Conservation (phyloP, 30 jellyfish, hydroid and myxozoan genomes). For the Aurelia aurita complex sp. Pacific region DNA sequence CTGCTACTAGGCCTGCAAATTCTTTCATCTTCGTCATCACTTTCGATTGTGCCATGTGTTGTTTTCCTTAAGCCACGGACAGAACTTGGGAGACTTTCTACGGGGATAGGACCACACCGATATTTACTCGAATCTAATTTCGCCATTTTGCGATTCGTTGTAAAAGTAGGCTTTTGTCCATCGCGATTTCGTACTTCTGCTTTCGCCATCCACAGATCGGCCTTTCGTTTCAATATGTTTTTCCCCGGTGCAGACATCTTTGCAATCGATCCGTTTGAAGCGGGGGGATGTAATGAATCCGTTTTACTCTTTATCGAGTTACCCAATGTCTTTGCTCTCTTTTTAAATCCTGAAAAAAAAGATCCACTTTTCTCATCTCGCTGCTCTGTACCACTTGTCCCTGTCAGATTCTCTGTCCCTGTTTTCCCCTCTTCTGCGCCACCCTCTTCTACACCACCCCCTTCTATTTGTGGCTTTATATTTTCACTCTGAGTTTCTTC, state of each 20-base stretch:
- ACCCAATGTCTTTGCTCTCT: neutral
- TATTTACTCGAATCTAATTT: slow-evolving; percentile 29
- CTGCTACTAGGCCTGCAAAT: slow-evolving; percentile 61
- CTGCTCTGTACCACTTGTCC: no score
- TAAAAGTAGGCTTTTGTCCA: neutral
- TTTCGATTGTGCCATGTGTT: slow-evolving; percentile 48
- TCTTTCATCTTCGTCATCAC: slow-evolving; percentile 63
- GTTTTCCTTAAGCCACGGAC: slow-evolving; percentile 8
- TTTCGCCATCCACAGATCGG: neutral
- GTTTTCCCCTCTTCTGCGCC: neutral
- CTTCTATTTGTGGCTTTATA: neutral
- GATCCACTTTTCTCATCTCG: neutral
- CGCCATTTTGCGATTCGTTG: slow-evolving; percentile 7
- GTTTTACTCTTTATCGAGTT: no score
- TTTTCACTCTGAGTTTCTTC: neutral
- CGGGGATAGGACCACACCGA: slow-evolving; percentile 66
- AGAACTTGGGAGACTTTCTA: slow-evolving; percentile 42
- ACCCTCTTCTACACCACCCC: neutral
- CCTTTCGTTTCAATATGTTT: neutral
- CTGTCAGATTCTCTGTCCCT: neutral
- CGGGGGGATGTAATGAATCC: no score
- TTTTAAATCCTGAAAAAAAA: neutral
- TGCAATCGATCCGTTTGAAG: no score
- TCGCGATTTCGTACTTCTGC: neutral
- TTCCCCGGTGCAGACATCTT: no score